phyloP scores from a whole-genome alignment of 2,113 vertebrate species.

The Vidua macroura region DNA sequence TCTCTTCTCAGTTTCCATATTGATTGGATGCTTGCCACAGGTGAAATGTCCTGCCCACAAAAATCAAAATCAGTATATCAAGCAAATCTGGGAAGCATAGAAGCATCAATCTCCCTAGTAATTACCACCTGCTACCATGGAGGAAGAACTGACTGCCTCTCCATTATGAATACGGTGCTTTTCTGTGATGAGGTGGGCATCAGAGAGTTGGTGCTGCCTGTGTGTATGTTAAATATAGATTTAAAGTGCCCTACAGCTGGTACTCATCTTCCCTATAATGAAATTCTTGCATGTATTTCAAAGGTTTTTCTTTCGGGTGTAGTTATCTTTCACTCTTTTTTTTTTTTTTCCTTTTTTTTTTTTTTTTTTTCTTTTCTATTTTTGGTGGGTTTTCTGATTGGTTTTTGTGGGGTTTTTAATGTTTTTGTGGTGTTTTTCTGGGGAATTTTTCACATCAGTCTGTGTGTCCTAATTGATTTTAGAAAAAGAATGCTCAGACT shows the following conservation, averaged over 20 bases:
- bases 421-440: neutral
- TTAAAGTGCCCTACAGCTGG: neutral
- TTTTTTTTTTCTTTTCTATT: neutral
- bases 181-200: neutral
- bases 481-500: neutral
- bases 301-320: neutral
- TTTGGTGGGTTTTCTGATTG: rapidly evolving
- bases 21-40: neutral
- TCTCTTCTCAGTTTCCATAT: neutral
- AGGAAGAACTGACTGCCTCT: neutral
- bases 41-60: neutral
- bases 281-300: neutral
- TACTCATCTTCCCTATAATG: neutral
- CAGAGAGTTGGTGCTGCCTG: neutral
- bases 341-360: rapidly evolving
- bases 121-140: neutral
- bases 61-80: neutral
- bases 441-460: neutral
- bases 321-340: neutral
- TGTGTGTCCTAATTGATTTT: neutral
- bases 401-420: neutral
- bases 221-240: neutral
- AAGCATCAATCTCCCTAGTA: neutral
- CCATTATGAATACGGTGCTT: neutral
- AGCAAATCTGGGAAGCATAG: neutral